Evolutionary conservation across 2,113 vertebrate species (phyloP).

Genomic region (Podarcis muralis): DNA sequence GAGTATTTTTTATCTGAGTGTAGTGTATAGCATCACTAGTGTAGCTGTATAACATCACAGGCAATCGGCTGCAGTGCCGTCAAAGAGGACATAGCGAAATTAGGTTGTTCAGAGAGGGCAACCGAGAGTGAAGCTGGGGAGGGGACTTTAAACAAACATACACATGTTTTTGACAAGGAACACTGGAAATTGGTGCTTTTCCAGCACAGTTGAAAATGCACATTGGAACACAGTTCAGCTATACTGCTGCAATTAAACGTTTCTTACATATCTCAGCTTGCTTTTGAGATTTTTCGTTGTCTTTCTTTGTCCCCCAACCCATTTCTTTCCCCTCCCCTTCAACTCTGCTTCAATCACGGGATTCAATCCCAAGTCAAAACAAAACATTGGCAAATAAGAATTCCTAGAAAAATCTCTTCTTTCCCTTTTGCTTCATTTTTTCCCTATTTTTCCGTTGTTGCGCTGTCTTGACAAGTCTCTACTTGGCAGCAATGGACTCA

Average conservation of each 20-base stretch:
- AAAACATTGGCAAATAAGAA: background rate
- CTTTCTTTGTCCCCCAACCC: background rate
- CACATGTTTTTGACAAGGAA: background rate
- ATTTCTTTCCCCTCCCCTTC: background rate
- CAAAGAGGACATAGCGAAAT: background rate
- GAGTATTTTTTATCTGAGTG: too few species aligned
- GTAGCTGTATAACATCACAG: background rate
- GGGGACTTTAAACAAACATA: background rate
- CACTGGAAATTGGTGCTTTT: background rate
- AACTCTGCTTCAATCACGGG: background rate
- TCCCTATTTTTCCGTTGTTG: constrained; percentile 35
- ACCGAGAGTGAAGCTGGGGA: background rate
- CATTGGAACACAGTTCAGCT: background rate
- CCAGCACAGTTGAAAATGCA: background rate
- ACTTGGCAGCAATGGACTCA: constrained; percentile 64
- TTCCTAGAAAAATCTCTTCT: constrained; percentile 30
- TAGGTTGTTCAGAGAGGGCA: background rate
- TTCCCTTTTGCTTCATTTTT: constrained; percentile 40
- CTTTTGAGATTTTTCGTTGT: background rate
- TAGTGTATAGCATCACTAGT: too few species aligned
- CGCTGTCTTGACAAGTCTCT: constrained; percentile 48
- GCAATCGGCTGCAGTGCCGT: background rate
- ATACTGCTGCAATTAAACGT: background rate
- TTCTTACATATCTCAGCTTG: background rate
- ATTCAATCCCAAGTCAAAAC: background rate